A percentile compares a stretch with the other conserved stretches of the same genome.
These are phyloP conservation scores for Drosophila neonasuta DNA, from an alignment of 2,888 invertebrate genomes.

Conservation along the genomic window DNA sequence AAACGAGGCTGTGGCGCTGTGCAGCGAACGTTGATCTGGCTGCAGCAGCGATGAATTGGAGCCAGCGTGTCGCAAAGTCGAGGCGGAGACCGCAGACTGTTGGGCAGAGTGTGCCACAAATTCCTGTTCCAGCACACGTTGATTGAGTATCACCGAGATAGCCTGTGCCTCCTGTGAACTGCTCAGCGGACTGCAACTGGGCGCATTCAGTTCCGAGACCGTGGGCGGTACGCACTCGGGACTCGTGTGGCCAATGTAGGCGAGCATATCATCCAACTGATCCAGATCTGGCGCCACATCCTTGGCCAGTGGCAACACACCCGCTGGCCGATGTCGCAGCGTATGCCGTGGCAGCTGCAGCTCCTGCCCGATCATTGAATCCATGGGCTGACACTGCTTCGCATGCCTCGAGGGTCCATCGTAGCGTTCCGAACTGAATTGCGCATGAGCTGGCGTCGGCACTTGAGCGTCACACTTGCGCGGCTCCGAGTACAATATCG, in stretches of 20 bases:
- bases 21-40: constrained; percentile 76
- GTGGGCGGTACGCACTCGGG: constrained; percentile 89
- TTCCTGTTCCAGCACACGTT: constrained; percentile 92
- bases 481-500: constrained; percentile 92
- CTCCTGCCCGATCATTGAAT: constrained; percentile 82
- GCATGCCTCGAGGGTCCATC: constrained; percentile 36
- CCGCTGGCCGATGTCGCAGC: constrained; percentile 88
- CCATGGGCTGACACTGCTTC: constrained; percentile 64
- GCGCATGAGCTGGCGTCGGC: constrained; percentile 21
- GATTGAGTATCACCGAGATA: constrained; percentile 92
- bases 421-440: constrained; percentile 41
- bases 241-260: constrained; percentile 95
- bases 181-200: constrained; percentile 89
- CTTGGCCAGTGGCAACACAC: constrained; percentile 90
- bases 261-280: constrained; percentile 95
- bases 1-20: constrained; percentile 80
- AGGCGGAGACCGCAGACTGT: constrained; percentile 21
- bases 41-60: constrained; percentile 54
- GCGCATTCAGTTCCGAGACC: constrained; percentile 89
- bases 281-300: constrained; percentile 94
- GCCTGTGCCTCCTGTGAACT: constrained; percentile 91
- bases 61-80: constrained; percentile 37
- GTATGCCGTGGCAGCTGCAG: constrained; percentile 86
- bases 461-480: constrained; percentile 51
- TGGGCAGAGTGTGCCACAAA: constrained; percentile 83